Evolutionary conservation across 1,140 invertebrate species (phyloP).

Genomic region (Heliconius hermathena): DNA sequence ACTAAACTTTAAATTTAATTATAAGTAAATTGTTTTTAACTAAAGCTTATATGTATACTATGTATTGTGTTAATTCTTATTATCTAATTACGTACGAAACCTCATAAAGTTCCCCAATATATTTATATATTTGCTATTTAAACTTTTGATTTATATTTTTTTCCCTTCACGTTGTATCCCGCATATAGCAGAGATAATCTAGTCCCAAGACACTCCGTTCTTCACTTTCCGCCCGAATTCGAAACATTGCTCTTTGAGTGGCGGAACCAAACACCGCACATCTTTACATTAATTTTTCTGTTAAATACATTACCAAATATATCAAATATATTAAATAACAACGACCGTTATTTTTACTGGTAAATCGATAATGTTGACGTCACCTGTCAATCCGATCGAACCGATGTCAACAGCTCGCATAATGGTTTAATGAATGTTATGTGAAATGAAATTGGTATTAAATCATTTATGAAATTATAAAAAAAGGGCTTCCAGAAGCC

Average conservation of each 20-base stretch:
- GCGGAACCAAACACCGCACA: background rate
- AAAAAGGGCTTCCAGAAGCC: background rate
- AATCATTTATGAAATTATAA: background rate
- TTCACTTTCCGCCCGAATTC: too few relatives aligned
- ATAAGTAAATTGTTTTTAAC: too few relatives aligned
- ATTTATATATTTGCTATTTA: too few relatives aligned
- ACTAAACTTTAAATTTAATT: too few relatives aligned
- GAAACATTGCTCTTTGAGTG: background rate
- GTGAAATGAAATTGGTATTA: background rate
- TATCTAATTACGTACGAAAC: too few relatives aligned
- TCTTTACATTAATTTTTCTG: background rate
- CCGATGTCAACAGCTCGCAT: slow-evolving; percentile 25
- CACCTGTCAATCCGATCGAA: slow-evolving; percentile 40
- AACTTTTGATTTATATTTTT: too few relatives aligned
- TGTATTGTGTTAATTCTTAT: too few relatives aligned
- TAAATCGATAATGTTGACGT: slow-evolving; percentile 39
- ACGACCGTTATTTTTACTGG: background rate
- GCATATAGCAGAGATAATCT: too few relatives aligned
- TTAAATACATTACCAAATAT: background rate
- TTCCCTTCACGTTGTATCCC: too few relatives aligned
- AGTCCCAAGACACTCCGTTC: too few relatives aligned
- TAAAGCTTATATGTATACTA: too few relatives aligned
- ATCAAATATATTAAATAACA: background rate
- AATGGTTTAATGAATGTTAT: background rate
- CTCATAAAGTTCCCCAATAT: too few relatives aligned